Conservation (phyloP, 2,113 vertebrate genomes). For the Rhabdomys dilectus region DNA sequence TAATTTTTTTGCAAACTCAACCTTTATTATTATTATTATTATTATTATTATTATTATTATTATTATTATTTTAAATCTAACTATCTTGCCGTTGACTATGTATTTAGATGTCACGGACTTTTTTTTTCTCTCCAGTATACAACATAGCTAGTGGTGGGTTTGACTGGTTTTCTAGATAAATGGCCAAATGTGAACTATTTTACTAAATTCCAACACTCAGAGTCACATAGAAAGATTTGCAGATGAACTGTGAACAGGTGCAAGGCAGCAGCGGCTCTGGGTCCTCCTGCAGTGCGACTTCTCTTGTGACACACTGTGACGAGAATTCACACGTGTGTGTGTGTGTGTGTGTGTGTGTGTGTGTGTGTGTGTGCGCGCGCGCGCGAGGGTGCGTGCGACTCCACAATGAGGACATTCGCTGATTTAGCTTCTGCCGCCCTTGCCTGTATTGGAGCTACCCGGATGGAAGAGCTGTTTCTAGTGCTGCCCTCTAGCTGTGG, state of each 20-base stretch:
- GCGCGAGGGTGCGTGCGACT: background rate
- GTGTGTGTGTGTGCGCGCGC: too few relatives aligned
- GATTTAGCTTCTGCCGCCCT: background rate
- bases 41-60: constrained; percentile 28
- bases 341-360: too few relatives aligned
- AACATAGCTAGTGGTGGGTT: background rate
- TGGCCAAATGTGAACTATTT: background rate
- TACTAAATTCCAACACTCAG: background rate
- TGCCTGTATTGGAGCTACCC: background rate
- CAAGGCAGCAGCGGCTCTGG: background rate
- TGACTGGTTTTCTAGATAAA: background rate
- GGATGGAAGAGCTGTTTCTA: background rate
- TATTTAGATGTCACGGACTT: background rate
- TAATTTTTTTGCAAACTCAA: constrained; percentile 45
- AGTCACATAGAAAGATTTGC: background rate
- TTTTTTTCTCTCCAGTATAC: background rate
- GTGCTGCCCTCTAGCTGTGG: background rate
- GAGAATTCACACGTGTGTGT: background rate
- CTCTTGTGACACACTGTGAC: background rate
- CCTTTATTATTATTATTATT: background rate
- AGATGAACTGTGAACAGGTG: background rate
- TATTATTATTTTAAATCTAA: constrained; percentile 20
- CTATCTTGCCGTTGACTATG: background rate
- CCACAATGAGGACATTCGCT: background rate
- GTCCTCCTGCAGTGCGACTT: background rate